Evolutionary conservation across 2,888 invertebrate genomes (phyloP).

Genomic region (Apamea monoglypha): DNA sequence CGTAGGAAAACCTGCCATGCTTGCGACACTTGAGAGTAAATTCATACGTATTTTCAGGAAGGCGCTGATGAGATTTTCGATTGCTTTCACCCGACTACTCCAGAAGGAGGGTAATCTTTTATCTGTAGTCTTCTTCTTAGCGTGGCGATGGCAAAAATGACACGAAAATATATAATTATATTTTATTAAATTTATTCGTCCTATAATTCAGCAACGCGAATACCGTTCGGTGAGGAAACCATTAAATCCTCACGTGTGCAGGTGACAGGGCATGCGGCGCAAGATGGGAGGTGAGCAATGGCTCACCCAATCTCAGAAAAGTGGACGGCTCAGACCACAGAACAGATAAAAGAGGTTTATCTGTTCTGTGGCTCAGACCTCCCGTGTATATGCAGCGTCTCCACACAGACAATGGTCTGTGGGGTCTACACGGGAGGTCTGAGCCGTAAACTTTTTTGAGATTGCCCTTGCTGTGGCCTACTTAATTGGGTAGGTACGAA

Average conservation of each 20-base stretch:
- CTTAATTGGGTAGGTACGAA: background rate
- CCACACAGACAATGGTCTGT: no score
- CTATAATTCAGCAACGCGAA: background rate
- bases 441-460: background rate
- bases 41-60: background rate
- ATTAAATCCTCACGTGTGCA: background rate
- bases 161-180: background rate
- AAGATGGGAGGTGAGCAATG: background rate
- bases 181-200: background rate
- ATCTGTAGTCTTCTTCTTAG: background rate
- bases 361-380: no score
- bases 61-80: background rate
- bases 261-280: background rate
- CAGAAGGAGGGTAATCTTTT: background rate
- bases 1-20: background rate
- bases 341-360: no score
- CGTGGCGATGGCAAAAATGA: background rate
- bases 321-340: no score
- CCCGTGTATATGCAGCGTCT: no score
- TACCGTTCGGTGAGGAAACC: background rate
- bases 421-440: no score
- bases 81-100: background rate
- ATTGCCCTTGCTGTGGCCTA: background rate
- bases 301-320: no score
- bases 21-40: background rate